Evolutionary conservation across 2,113 vertebrate species (phyloP), one percentile per base, ranked within the genome.

Genomic region (Genyomyrus donnyi): DNA sequence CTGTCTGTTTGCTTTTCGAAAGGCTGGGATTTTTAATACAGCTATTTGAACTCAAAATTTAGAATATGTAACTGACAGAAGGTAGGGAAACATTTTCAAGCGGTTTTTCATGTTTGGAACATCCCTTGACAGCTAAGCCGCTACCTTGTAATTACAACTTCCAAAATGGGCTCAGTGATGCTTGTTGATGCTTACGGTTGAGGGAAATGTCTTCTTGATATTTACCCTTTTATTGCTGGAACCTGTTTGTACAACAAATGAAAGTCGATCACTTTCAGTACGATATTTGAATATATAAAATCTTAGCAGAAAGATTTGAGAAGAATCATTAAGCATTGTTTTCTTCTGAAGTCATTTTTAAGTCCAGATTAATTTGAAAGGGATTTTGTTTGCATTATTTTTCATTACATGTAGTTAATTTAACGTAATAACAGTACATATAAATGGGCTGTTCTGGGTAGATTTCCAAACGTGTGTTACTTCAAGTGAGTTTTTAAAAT

Each of bases 81-180:
- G 58, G 52, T 50, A 27, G 35, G 62, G 48, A 80, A 53, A n/a
- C 31, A 74, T 87, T 90, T 89, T 87, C 50, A 77, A 80, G 15
- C 21, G 49, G 66, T 80, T 90, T 90, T 80, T 90, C 85, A 56
- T 88, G 74, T 88, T 56, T 48, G 85, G 50, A 70, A 62, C 74
- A 80, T 53, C 70, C 88, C 88, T 87, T 89, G 53, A 89, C 70
- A 90, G 85, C 85, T 90, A 56, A 85, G 84, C 89, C 85, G 17
- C 87, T 62, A 87, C 48, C 85, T 88, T 89, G 85, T 91, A 91
- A 91, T 91, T 85, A 89, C 85, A 91, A 77, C 91, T 87, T 88
- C 90, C 89, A 90, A 77, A 56, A 62, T 70, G 53, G 58, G 31
- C 53, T 88, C 66, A 90, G 74, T 88, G 86, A 77, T 77, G 27